These are phyloP conservation scores for Triplophysa tibetana DNA, from an alignment of 2,113 vertebrate genomes.

Conservation along the genomic window DNA sequence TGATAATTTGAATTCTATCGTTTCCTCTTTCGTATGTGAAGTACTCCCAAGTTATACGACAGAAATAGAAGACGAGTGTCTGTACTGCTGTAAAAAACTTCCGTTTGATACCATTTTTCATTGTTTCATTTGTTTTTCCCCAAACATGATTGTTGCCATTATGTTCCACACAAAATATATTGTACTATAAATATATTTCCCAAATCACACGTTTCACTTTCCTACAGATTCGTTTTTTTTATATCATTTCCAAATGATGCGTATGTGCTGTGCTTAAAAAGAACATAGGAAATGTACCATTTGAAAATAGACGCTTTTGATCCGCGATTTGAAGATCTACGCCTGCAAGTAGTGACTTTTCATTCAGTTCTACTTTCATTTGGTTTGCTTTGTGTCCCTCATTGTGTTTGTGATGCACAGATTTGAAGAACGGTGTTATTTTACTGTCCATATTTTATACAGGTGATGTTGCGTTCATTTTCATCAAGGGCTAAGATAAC, in stretches of 20 bases:
- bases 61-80: constrained; percentile 69
- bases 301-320: constrained; percentile 66
- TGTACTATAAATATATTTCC: constrained; percentile 34
- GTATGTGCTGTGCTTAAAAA: constrained; percentile 67
- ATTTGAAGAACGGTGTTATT: too few species aligned
- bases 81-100: constrained; percentile 75
- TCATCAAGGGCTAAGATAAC: constrained; percentile 55
- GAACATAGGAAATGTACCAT: constrained; percentile 71
- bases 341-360: constrained; percentile 55
- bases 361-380: neutral
- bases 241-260: constrained; percentile 58
- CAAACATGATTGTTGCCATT: constrained; percentile 60
- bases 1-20: constrained; percentile 74
- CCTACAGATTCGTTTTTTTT: constrained; percentile 35
- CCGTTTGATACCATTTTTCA: constrained; percentile 30
- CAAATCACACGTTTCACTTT: constrained; percentile 16
- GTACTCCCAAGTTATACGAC: constrained; percentile 64
- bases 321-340: constrained; percentile 62
- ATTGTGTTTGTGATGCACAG: constrained; percentile 70
- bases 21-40: constrained; percentile 67
- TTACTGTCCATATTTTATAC: constrained; percentile 39
- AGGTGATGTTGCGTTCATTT: constrained; percentile 42
- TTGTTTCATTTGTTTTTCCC: constrained; percentile 49
- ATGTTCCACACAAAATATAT: constrained; percentile 23
- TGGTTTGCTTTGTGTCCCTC: constrained; percentile 60